Evolutionary conservation across 2,113 vertebrate genomes (phyloP).

Genomic region (Syngnathus scovelli): DNA sequence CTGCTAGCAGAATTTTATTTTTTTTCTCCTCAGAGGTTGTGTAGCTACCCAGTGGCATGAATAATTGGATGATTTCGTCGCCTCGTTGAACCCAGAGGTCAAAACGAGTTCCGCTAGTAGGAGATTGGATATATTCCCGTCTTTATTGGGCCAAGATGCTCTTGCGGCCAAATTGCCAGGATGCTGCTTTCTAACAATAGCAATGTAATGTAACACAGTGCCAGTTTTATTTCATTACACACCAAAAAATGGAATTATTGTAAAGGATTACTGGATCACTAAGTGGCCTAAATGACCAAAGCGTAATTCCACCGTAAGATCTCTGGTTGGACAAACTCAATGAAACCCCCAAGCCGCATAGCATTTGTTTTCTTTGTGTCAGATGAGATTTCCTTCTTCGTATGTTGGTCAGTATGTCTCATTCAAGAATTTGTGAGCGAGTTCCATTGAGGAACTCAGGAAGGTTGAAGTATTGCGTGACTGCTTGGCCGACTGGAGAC

Average conservation of each 20-base stretch:
- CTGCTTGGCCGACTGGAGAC: too few relatives aligned
- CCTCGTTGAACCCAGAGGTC: conserved; percentile 48
- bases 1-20: conserved; percentile 20
- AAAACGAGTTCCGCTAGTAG: conserved; percentile 48
- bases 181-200: conserved; percentile 63
- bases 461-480: too few relatives aligned
- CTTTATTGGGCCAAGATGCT: conserved; percentile 53
- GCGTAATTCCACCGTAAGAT: background rate
- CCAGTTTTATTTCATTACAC: conserved; percentile 56
- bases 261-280: conserved; percentile 40
- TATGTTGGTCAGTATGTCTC: too few relatives aligned
- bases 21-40: conserved; percentile 35
- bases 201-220: conserved; percentile 64
- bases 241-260: conserved; percentile 59
- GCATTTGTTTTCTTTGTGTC: too few relatives aligned
- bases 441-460: background rate
- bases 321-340: background rate
- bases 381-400: too few relatives aligned
- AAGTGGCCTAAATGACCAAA: conserved; percentile 9
- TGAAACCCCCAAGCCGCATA: too few relatives aligned
- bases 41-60: conserved; percentile 42
- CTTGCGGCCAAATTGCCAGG: conserved; percentile 62
- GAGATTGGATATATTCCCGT: conserved; percentile 64
- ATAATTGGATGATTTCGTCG: conserved; percentile 57
- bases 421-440: too few relatives aligned